These are phyloP conservation scores for Carollia perspicillata DNA, from an alignment of 2,113 vertebrate genomes.

Conservation along the genomic window DNA sequence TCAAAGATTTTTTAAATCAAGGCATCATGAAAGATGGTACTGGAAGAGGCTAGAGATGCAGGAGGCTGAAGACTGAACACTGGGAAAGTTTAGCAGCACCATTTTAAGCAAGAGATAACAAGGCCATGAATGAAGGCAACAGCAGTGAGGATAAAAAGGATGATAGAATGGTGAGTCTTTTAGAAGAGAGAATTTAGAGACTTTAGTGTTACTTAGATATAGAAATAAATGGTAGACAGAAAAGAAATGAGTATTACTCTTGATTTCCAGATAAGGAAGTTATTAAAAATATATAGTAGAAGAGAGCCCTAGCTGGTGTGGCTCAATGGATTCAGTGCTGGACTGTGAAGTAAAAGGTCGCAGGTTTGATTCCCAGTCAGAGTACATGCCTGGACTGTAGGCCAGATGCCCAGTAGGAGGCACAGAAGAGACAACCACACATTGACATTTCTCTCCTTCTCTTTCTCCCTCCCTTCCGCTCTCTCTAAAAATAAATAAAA, in stretches of 20 bases:
- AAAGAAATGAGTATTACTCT: background rate
- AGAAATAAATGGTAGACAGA: background rate
- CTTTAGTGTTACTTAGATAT: background rate
- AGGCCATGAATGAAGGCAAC: background rate
- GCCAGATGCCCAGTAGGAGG: too few species aligned
- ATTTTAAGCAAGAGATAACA: background rate
- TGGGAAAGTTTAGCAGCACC: background rate
- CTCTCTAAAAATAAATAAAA: too few species aligned
- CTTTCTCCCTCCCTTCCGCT: too few species aligned
- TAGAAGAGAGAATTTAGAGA: background rate
- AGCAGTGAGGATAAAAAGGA: background rate
- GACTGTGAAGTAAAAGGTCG: too few species aligned
- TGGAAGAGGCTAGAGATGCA: background rate
- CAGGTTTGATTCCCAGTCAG: too few species aligned
- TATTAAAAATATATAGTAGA: background rate
- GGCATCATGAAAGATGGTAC: background rate
- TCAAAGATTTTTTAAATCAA: background rate
- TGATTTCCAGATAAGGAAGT: background rate
- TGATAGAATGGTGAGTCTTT: background rate
- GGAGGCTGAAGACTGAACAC: background rate
- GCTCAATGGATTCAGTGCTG: too few species aligned
- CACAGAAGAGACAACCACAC: too few species aligned
- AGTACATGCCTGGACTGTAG: too few species aligned
- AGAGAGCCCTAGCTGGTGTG: background rate
- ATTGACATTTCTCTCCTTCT: too few species aligned